Conservation (phyloP, 2,113 vertebrate species). For the Oriolus oriolus region DNA sequence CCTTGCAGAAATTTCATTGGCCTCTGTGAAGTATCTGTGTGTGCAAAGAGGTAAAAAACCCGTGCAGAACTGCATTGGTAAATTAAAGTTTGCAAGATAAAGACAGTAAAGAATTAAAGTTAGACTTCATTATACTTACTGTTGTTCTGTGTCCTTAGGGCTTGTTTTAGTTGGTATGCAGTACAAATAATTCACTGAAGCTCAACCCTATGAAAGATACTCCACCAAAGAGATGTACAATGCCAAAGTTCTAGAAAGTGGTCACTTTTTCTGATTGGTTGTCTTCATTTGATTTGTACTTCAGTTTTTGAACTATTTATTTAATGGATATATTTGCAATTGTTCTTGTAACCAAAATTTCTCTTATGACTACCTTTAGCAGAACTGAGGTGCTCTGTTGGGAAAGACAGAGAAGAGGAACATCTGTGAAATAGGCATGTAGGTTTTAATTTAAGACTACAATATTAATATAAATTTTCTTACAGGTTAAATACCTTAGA, state of each 20-base stretch:
- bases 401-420: background rate
- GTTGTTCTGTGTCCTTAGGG: background rate
- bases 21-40: background rate
- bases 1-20: background rate
- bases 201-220: background rate
- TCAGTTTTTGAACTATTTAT: background rate
- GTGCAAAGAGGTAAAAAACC: background rate
- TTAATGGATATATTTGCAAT: background rate
- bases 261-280: background rate
- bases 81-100: background rate
- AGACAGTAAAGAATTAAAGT: background rate
- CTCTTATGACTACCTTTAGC: background rate
- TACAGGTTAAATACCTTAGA: background rate
- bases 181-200: background rate
- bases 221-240: background rate
- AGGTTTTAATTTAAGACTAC: background rate
- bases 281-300: background rate
- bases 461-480: background rate
- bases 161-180: background rate
- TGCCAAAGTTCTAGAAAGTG: background rate
- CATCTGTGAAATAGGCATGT: rapidly evolving
- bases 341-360: background rate
- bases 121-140: background rate
- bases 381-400: background rate
- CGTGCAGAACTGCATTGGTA: background rate